Base-by-base conservation (phyloP, 2,797 vertebrate species). In the Eidolon dupreanum region DNA sequence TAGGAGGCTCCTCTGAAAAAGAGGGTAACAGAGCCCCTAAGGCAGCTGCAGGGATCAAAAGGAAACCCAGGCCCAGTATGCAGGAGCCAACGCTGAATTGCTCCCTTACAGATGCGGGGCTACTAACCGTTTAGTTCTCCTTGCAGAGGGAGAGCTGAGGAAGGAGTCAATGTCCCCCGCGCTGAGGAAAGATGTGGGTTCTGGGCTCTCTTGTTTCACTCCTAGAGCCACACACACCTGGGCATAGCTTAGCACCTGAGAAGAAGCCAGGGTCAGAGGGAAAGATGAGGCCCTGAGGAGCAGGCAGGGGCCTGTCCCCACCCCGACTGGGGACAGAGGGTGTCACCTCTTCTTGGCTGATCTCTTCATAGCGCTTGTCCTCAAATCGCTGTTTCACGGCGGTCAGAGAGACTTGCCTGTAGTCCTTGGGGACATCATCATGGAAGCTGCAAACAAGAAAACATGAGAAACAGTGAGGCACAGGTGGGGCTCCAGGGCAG, bases 351-450 rank as follows among this genome's bases (percentile, higher is more conserved):
- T 99, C 99, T 97, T 99, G 99, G 96, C 99, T 99, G 98, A 99
- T 99, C 88, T 99, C 98, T 33, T 99, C 99, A 16, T 99, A 99
- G 61, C 98, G 97, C 33, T 99, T 99, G 41, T 99, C 99, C 97
- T 99, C 99, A 95, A 99, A 99, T 61, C 99, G 98, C 90, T 99
- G 99, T 92, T 99, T 99, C 8, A 99, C 99, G 0, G 99, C 99
- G 0, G 99, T 99, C 74, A 99, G 98, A 71, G 99, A 99, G 66
- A 99, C 99, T 3, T 99, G 99, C 93, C 99, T 98, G 83, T 99
- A 99, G 97, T 99, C 99, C 98, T 99, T 99, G 93, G 99, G 99
- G 81, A 99, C 98, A n/a, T 99, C 99, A 3, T 99, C 98, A 8
- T 99, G 99, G 98, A 99, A 99, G 98, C 99, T 99, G 1, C 91